phyloP scores from a whole-genome alignment of 2,888 invertebrate genomes.

The Hirtodrosophila cameraria region DNA sequence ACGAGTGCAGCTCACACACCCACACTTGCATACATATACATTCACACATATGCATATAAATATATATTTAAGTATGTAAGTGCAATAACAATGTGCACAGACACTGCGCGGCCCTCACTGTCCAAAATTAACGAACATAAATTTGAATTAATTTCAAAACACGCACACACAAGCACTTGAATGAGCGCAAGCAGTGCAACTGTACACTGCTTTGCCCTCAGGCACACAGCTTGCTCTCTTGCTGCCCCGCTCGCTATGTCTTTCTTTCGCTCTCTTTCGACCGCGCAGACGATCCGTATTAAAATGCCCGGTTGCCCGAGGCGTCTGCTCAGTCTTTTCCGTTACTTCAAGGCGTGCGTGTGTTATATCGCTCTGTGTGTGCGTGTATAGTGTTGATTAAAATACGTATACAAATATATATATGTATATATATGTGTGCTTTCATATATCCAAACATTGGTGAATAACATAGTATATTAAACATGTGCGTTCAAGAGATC shows the following conservation, averaged over 20 bases:
- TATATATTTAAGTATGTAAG: constrained; percentile 3
- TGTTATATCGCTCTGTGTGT: constrained; percentile 3
- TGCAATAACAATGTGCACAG: constrained; percentile 41
- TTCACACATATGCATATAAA: background rate
- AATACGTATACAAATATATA: constrained; percentile 12
- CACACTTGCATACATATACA: background rate
- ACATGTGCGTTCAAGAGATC: constrained; percentile 40
- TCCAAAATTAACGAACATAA: constrained; percentile 71
- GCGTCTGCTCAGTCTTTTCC: constrained; percentile 49
- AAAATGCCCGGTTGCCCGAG: constrained; percentile 36
- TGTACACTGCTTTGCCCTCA: constrained; percentile 34
- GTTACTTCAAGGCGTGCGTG: constrained; percentile 60
- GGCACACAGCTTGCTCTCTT: background rate
- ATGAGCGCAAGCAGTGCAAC: constrained; percentile 33
- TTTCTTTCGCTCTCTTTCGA: constrained; percentile 1
- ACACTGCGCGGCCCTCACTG: constrained; percentile 2
- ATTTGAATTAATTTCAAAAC: constrained; percentile 62
- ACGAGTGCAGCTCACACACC: constrained; percentile 22
- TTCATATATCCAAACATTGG: constrained; percentile 2
- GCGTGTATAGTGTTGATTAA: constrained; percentile 5
- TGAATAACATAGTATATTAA: constrained; percentile 21
- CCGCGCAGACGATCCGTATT: constrained; percentile 40
- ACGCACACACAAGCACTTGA: constrained; percentile 28
- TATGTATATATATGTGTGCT: constrained; percentile 3
- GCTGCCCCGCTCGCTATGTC: background rate